Base-by-base conservation (phyloP, 2,888 invertebrate genomes). In the Erebia epiphron region DNA sequence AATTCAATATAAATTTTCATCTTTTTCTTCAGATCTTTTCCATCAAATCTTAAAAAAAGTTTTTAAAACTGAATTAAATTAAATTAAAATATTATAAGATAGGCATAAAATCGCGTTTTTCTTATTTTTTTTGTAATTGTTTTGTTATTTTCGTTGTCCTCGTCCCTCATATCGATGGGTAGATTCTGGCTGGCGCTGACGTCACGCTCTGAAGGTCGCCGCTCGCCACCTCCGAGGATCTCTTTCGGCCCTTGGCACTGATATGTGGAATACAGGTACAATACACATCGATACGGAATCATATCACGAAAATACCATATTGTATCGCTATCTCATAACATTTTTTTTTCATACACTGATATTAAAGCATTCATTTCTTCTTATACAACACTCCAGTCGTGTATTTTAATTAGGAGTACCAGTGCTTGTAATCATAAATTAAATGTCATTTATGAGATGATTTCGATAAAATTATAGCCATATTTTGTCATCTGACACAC, bases 221-320 rank as follows among this genome's bases (percentile, higher is more conserved):
- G 88, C 67, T 87, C 90, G 75, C 90, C 91, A 78, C 91, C 92
- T 76, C 87, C 91, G 73, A 83, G 88, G 83, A 92, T 92, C 91
- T 92, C 92, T 91, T 93, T 93, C 92, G 92, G 92, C 88, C 92
- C 92, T 81, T 93, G 92, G 92, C 88, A 90, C 87, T 92, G 88
- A 90, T 75, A 73, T 71, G 76, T 79, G 75, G 73, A 77, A 66
- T 71, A 58, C 75, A 75, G 76, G 75, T 75, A 75, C 61, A 67
- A 65, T 62, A 67, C 13, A 67, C 49, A 52, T 4, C n/a, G 9
- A 50, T 63, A 50, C 49, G 21, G 61, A 49, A 21, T 26, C 41
- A 41, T 46, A 35, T 16, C 8, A 21, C 5, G 57, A 13, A 21
- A 11, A 21, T 26, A 11, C 57, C 21, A 11, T 5, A 56, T 26